phyloP scores from a whole-genome alignment of 2,888 invertebrate genomes.

The Ennomos fuscantarius region DNA sequence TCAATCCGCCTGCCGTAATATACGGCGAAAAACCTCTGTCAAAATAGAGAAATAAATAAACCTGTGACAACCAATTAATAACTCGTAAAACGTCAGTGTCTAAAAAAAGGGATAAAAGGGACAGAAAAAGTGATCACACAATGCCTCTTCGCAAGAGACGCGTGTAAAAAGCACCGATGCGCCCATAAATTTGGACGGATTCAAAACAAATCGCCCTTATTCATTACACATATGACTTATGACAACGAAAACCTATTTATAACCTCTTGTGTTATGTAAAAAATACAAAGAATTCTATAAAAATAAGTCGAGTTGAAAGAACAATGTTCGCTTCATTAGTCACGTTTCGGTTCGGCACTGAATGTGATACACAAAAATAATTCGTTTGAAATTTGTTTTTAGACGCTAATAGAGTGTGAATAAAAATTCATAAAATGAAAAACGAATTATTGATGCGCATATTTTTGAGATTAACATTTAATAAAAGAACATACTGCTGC shows the following conservation, averaged over 20 bases:
- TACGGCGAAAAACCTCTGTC: slow-evolving; percentile 81
- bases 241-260: slow-evolving; percentile 72
- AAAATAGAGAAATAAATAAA: slow-evolving; percentile 85
- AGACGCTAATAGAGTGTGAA: slow-evolving; percentile 54
- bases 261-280: slow-evolving; percentile 74
- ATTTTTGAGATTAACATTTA: slow-evolving; percentile 13
- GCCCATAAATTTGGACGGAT: slow-evolving; percentile 82
- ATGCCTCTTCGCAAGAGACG: slow-evolving; percentile 78
- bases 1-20: slow-evolving; percentile 80
- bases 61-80: slow-evolving; percentile 84
- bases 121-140: slow-evolving; percentile 80
- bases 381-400: slow-evolving; percentile 39
- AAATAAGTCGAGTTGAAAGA: slow-evolving; percentile 64
- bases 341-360: slow-evolving; percentile 60
- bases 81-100: slow-evolving; percentile 84
- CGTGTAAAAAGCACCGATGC: slow-evolving; percentile 79
- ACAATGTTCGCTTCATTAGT: slow-evolving; percentile 74
- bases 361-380: slow-evolving; percentile 26
- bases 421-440: slow-evolving; percentile 26
- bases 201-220: slow-evolving; percentile 86
- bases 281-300: slow-evolving; percentile 69
- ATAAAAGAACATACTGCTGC: slow-evolving; percentile 11
- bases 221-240: slow-evolving; percentile 85
- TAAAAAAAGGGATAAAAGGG: slow-evolving; percentile 78
- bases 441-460: slow-evolving; percentile 22